Conservation (phyloP, 2,797 vertebrate species). For the Oceanodroma leucorhoa region DNA sequence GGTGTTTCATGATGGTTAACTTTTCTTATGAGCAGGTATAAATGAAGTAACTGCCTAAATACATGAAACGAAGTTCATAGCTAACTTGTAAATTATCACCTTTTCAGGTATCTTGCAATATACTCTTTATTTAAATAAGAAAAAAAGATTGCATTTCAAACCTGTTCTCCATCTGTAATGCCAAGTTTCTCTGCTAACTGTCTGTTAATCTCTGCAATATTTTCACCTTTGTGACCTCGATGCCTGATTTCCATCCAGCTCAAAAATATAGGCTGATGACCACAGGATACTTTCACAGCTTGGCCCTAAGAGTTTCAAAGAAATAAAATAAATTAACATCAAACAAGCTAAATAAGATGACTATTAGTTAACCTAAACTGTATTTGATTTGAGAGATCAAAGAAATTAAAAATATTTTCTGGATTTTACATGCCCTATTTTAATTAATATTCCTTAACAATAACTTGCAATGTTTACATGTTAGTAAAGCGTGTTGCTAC, state of each 20-base stretch:
- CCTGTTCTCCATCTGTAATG: constrained; percentile 88
- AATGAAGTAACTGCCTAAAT: neutral
- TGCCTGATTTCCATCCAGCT: constrained; percentile 87
- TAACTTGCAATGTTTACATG: neutral
- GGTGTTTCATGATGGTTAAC: neutral
- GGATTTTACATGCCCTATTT: neutral
- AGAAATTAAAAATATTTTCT: neutral
- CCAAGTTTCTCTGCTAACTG: constrained; percentile 90
- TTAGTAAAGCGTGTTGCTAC: neutral
- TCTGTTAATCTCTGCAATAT: constrained; percentile 86
- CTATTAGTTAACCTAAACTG: accelerated
- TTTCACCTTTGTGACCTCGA: constrained; percentile 69
- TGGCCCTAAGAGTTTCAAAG: constrained; percentile 80
- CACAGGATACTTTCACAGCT: constrained; percentile 87
- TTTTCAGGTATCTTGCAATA: neutral
- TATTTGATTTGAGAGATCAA: neutral
- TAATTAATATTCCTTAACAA: neutral
- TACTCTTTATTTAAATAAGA: neutral
- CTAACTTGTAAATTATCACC: neutral
- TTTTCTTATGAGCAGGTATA: neutral
- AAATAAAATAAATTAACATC: neutral
- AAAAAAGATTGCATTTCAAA: constrained; percentile 45
- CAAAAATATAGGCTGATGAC: constrained; percentile 80
- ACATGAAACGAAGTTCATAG: neutral
- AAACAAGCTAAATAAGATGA: neutral